Evolutionary conservation across 2,888 invertebrate genomes (phyloP).

Genomic region (Mamestra brassicae): DNA sequence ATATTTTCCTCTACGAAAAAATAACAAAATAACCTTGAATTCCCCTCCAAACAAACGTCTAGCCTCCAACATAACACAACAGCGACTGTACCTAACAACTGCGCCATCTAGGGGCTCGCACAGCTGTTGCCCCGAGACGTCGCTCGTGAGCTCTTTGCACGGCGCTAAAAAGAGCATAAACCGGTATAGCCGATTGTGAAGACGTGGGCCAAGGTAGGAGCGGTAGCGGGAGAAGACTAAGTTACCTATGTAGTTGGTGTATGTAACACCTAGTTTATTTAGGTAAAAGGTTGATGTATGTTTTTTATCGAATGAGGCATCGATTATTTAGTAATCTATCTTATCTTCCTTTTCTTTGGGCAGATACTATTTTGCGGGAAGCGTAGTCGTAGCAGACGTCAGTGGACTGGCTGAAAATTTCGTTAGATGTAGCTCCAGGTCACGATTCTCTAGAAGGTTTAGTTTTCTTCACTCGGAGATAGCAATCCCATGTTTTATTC

Average conservation of each 20-base stretch:
- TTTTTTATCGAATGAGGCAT: no score
- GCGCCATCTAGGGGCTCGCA: slow-evolving; percentile 64
- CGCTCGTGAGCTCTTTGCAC: slow-evolving; percentile 80
- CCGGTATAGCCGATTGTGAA: slow-evolving; percentile 81
- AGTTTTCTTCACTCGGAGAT: no score
- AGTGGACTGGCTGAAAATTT: no score
- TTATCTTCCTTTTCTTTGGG: no score
- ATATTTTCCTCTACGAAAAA: not conserved
- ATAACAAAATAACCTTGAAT: slow-evolving; percentile 1
- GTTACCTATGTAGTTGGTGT: no score
- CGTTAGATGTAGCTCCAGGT: no score
- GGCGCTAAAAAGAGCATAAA: slow-evolving; percentile 89
- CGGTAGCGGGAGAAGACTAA: slow-evolving; percentile 57
- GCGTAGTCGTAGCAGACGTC: no score
- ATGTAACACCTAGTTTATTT: no score
- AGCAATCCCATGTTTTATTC: not conserved
- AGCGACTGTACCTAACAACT: slow-evolving; percentile 53
- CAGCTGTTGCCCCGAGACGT: slow-evolving; percentile 78
- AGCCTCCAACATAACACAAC: slow-evolving; percentile 47
- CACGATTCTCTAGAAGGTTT: no score
- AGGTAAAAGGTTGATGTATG: no score
- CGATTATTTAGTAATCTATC: no score
- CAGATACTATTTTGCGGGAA: no score
- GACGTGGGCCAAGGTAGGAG: slow-evolving; percentile 56
- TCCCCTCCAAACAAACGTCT: slow-evolving; percentile 21